Percentiles rank a stretch among this genome's conserved stretches.
Conservation (phyloP, 2,888 invertebrate species). For the Mechanitis messenoides region DNA sequence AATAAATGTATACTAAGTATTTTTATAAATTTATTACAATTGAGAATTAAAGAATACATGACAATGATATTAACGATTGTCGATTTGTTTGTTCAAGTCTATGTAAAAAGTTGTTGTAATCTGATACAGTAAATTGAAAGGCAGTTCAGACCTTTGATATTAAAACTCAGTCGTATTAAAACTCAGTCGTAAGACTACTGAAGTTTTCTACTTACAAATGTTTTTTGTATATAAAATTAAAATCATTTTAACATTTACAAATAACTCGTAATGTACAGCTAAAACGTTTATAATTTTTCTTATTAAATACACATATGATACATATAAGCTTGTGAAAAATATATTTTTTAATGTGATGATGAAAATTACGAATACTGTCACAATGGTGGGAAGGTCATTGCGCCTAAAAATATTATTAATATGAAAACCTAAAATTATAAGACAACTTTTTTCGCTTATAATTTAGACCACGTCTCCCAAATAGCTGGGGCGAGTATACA, state of each 20-base stretch:
- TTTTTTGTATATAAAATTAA: background rate
- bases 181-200: background rate
- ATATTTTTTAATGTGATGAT: too few species aligned
- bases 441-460: slow-evolving; percentile 7
- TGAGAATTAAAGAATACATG: slow-evolving; percentile 13
- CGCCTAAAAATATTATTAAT: background rate
- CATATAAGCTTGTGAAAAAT: too few species aligned
- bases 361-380: too few species aligned
- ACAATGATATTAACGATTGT: slow-evolving; percentile 16
- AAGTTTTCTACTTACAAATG: background rate
- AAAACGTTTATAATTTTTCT: too few species aligned
- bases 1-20: too few species aligned
- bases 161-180: background rate
- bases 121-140: slow-evolving; percentile 5
- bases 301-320: too few species aligned
- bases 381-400: too few species aligned
- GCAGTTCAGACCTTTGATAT: background rate
- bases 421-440: background rate
- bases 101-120: slow-evolving; percentile 16
- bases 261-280: background rate
- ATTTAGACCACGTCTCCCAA: slow-evolving; percentile 19
- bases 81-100: slow-evolving; percentile 15
- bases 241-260: background rate
- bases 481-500: slow-evolving; percentile 31
- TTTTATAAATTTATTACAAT: background rate